Base-by-base conservation (phyloP, 2,797 vertebrate genomes). In the Acanthurus leucopareius region DNA sequence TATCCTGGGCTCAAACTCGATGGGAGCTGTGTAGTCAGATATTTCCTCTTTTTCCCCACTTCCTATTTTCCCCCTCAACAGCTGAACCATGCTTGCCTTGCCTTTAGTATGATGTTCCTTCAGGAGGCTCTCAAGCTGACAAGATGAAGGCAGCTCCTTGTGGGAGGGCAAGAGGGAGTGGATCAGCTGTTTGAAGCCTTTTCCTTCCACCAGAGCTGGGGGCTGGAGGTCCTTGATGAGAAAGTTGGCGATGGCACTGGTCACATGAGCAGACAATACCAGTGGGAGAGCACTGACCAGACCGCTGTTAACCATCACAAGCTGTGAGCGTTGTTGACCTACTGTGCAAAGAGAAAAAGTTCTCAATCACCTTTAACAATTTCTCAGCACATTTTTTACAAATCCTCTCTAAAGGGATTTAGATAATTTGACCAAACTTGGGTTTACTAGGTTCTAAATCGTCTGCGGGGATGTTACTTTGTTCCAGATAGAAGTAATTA, bases 121-220 rank as follows among this genome's bases (percentile, higher is more conserved):
- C 52, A 96, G 80, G 35, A 95, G 83, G 4, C 54, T 85, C 72
- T 92, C 91, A 0, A 95, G 87, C 45, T 93, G 84, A 61, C 73
- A 79, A 0, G 87, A 75, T 0, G 89, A 88, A 1, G 94, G 95
- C 54, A 93, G 80, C 20, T 90, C 87, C 61, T 88, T 91, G 88
- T 82, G 92, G 81, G 86, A 88, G 5, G 95, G 95, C 45, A 93
- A 84, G 45, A 96, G 71, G 0, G 88, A 80, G 10, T 84, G 80
- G 64, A 96, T 77, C 83, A 96, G 89, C 61, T 93, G 91, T 51
- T 71, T 87, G 85, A 96, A 96, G 13, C 95, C 95, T n/a, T 89
- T 76, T 0, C 92, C 93, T 57, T 93, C 91, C 0, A 92, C 89
- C 15, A 92, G 68, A 71, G 89, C 81, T 0, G 91, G 85, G 0